Base-by-base conservation (phyloP, 2,888 invertebrate genomes). In the Carterocephalus palaemon region DNA sequence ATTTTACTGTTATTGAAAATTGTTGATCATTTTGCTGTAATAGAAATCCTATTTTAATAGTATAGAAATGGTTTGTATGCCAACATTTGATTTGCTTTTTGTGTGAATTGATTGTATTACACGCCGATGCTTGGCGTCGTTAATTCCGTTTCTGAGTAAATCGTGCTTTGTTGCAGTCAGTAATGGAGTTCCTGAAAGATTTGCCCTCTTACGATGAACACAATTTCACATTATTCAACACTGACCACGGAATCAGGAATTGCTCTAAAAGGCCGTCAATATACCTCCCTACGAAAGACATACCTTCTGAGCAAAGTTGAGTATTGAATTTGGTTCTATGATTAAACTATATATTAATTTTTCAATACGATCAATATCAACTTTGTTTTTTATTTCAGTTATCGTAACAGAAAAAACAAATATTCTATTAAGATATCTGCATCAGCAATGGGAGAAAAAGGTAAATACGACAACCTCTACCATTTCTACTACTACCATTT, bases 331-430 rank as follows among this genome's bases (percentile, higher is more conserved):
- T 32, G 17, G 36, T 24, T 28, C 26, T 10, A 40, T 17, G 5
- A 8, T 24, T 24, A 22, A 4, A 12, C 4, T 29, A n/a, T n/a
- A n/a, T 16, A 4, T 36, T 8, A 15, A 4, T 28, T 29, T 41
- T 19, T 12, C 5, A 26, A 40, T 15, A 31, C 8, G 36, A 36
- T 43, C 28, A 43, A 8, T 36, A 29, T 16, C 6, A 12, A 8
- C 24, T 22, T 12, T 43, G 9, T 53, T 49, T 52, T 62, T 53
- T 39, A 65, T 90, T 92, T 52, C 88, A 94, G 95, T 97, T 61
- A 98, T 98, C 70, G 97, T 97, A 28, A 96, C 97, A 69, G 98
- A 98, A 81, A 97, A 96, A 84, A 95, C 96, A 33, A 97, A 96
- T 71, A 97, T 98, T 65, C 88, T 98, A 47, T 82, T 98, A 64